These are phyloP conservation scores for Anarhynchus alexandrinus DNA, from an alignment of 2,113 vertebrate genomes.

Conservation along the genomic window DNA sequence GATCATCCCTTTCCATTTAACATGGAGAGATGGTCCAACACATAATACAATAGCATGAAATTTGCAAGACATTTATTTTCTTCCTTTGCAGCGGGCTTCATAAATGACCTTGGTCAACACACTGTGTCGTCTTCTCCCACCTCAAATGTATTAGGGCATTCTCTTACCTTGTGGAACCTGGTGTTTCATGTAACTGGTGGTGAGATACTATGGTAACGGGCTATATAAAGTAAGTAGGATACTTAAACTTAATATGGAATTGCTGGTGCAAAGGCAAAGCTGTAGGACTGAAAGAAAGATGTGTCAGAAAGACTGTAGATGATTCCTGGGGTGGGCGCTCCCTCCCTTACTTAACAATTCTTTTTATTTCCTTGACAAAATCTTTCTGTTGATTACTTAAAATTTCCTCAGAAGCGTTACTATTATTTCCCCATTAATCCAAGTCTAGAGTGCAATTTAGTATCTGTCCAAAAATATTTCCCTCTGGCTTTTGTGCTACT, in stretches of 20 bases:
- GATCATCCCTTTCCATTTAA: neutral
- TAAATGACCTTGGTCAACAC: neutral
- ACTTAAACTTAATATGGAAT: neutral
- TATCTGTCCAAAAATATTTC: neutral
- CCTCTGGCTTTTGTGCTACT: neutral
- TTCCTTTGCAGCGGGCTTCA: neutral
- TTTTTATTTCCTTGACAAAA: neutral
- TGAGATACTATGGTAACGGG: neutral
- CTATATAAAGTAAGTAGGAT: slow-evolving; percentile 24
- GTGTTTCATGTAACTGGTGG: neutral
- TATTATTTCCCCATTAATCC: neutral
- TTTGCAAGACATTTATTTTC: neutral
- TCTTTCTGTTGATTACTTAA: neutral
- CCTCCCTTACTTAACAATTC: neutral
- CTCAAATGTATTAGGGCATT: neutral
- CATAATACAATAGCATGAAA: neutral
- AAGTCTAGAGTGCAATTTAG: neutral
- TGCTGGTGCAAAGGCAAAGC: neutral
- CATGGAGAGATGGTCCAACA: neutral
- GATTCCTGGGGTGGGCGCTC: neutral
- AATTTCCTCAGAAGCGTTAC: neutral
- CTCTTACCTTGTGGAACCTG: neutral
- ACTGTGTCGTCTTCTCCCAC: neutral
- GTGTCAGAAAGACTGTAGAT: neutral
- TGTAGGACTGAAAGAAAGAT: neutral